Base-by-base conservation (phyloP, 2,888 invertebrate species). In the Tetragonula carbonaria region DNA sequence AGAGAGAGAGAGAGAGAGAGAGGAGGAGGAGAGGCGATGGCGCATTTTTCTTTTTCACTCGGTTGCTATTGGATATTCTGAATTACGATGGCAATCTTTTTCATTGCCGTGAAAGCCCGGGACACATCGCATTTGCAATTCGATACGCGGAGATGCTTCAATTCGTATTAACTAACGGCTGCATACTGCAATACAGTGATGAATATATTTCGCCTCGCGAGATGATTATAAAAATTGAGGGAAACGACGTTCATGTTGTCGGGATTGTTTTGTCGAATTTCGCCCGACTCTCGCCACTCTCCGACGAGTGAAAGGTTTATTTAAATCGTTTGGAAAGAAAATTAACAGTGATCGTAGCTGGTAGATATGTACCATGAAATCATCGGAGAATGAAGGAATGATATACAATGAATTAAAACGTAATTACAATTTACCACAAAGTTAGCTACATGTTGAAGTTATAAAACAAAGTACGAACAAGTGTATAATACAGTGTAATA, bases 41-140 rank as follows among this genome's bases (percentile, higher is more conserved):
- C n/a, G n/a, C 13, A 23, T 66, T 38, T 66, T 65, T 67, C 75
- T 75, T 77, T 77, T 66, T 55, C 51, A 28, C 53, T 59, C 18
- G n/a, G 53, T 16, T 57, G 67, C 74, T 67, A 78, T 82, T 84
- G 88, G 85, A 78, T 84, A 87, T 79, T 88, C 82, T 57, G 86
- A 87, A 87, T 88, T 86, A 86, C 80, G 82, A 85, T 70, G 74
- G 80, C 72, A 73, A 85, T 79, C 76, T 82, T 88, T 82, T 82
- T 84, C 83, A 65, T 78, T 74, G 72, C 73, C 72, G 81, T 73
- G 75, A 84, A 86, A 82, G 77, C 84, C 74, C 74, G 70, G 77
- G 53, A 57, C 81, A 57, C 81, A 55, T 78, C 74, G 77, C 83
- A 81, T 85, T 78, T 87, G 82, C 86, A 77, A 83, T 85, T 87